Evolutionary conservation across 2,888 invertebrate species (phyloP), one percentile per base, ranked within the genome.

Genomic region (Callyntrura sp.): DNA sequence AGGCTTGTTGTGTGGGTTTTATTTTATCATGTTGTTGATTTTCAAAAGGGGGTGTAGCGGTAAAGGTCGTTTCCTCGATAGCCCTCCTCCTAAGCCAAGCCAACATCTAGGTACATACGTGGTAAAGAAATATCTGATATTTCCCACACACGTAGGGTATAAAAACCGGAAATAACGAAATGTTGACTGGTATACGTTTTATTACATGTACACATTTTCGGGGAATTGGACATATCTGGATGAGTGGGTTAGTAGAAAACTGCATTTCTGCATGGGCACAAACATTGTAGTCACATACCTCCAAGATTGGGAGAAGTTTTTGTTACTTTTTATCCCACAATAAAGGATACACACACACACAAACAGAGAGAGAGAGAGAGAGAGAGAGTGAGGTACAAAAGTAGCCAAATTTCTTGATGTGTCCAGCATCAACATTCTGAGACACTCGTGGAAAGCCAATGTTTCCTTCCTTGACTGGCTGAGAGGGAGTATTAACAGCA

Each of bases 241-340:
- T 70, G 84, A 84, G 84, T 70, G 20, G 84, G 84, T 84, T 84
- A 84, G 70, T 84, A 57, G 28, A 57, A 84, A 84, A 68, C 55
- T 84, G 84, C 84, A 84, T 68, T 84, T 70, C 55, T 84, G 84
- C 65, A 83, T 35, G 35, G 17, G 12, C 48, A 48, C 25, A 48
- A 48, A 35, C 73, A 73, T 45, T 6, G 48, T 8, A 14, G 35
- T 62, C 45, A 45, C 48, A 73, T 1, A 70, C 9, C n/a, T n/a
- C n/a, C n/a, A 9, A 70, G 35, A 9, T 70, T 70, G 17, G 35
- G 70, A 23, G 70, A 70, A 60, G 17, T 43, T 43, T 68, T 14
- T 43, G 43, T 4, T 2, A 11, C 23, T 62, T 68, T 35, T 14
- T 68, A 35, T n/a, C 3, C 12, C 28, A 68, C 35, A 6, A 14